phyloP scores from a whole-genome alignment of 2,113 vertebrate genomes.

The Nyctibius bracteatus region DNA sequence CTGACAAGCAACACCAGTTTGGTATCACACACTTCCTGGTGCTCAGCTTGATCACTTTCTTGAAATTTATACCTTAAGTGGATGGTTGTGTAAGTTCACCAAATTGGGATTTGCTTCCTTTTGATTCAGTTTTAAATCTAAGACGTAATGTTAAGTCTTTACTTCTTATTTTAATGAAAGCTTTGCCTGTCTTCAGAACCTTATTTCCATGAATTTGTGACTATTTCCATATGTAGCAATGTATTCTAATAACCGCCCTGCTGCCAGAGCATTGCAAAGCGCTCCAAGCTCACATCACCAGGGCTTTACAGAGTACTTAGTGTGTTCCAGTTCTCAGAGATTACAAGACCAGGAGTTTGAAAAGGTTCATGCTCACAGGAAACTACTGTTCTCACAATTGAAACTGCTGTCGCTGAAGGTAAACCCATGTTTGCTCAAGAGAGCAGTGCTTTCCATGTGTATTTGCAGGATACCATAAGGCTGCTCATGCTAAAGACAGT shows the following conservation, averaged over 20 bases:
- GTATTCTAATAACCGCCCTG: background rate
- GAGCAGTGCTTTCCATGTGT: background rate
- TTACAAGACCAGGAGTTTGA: background rate
- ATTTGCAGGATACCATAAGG: background rate
- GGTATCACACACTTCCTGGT: background rate
- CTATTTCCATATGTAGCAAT: background rate
- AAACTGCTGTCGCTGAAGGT: background rate
- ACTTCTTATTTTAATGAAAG: background rate
- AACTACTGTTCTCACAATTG: background rate
- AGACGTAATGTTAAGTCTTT: background rate
- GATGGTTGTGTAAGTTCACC: background rate
- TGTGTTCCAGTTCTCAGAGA: background rate
- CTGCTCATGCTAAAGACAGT: background rate
- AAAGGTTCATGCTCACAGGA: background rate
- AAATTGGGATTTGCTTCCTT: background rate
- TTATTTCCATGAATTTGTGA: background rate
- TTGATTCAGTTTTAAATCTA: background rate
- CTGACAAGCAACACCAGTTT: background rate
- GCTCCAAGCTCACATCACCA: background rate
- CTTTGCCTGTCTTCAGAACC: background rate
- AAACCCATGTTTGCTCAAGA: background rate
- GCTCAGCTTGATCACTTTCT: background rate
- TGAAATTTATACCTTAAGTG: background rate
- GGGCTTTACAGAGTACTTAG: background rate
- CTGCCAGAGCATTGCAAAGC: background rate